Percentiles rank a stretch among this genome's conserved stretches.
phyloP scores from a whole-genome alignment of 2,113 vertebrate species.

The Ranitomeya imitator region DNA sequence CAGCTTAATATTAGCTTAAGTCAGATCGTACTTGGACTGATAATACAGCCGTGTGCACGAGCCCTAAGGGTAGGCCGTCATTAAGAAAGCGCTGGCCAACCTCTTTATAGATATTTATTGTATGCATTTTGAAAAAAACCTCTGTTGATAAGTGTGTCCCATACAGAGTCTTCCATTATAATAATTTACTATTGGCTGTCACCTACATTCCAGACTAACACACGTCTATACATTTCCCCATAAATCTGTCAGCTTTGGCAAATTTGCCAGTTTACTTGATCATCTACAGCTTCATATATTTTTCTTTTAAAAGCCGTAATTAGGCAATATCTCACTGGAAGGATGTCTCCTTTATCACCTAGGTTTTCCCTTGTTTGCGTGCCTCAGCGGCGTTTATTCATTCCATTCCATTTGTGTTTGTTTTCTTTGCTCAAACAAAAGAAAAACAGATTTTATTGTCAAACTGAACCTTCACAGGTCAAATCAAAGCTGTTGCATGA shows the following conservation, averaged over 20 bases:
- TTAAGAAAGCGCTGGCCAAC: too few relatives aligned
- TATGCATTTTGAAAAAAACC: too few relatives aligned
- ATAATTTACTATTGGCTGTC: neutral
- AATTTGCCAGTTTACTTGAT: neutral
- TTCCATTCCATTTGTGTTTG: neutral
- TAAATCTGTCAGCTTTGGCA: neutral
- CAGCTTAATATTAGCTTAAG: too few relatives aligned
- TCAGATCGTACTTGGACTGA: too few relatives aligned
- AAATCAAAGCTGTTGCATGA: neutral
- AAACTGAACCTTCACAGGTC: slow-evolving; percentile 9
- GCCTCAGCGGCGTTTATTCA: neutral
- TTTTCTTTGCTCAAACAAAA: neutral
- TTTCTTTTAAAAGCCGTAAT: neutral
- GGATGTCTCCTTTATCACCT: neutral
- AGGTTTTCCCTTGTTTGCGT: neutral
- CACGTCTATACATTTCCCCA: neutral
- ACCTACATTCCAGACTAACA: neutral
- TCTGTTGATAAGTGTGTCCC: too few relatives aligned
- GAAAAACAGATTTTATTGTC: slow-evolving; percentile 3
- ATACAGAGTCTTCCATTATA: neutral
- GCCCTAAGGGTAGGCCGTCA: too few relatives aligned
- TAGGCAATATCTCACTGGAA: neutral
- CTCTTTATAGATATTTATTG: too few relatives aligned
- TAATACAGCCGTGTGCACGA: too few relatives aligned
- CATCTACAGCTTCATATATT: neutral